Evolutionary conservation across 2,113 vertebrate genomes (phyloP), one percentile per base, ranked within the genome.

Genomic region (Pteronura brasiliensis): DNA sequence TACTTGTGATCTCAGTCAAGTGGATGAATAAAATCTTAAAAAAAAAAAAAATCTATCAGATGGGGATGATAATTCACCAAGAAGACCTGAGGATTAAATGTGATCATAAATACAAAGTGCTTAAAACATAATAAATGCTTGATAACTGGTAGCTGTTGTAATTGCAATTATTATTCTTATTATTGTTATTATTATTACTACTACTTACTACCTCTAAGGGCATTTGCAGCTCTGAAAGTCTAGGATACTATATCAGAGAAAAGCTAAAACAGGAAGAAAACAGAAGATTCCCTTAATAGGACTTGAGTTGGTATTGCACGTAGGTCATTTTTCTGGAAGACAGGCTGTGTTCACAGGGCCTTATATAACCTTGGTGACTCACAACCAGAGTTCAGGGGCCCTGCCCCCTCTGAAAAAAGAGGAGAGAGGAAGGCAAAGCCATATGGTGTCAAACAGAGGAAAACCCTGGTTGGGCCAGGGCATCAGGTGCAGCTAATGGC

Each of bases 281-380:
- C 18, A 52, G 92, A 63, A n/a, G 12, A 29, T 77, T 84, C 61
- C 47, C 63, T 92, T 94, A 79, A 29, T 36, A 87, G 69, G 49
- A 18, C 55, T 90, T 90, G 39, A 80, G 29, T 82, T n/a, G 72
- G 77, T 52, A 42, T 57, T 23, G 31, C 17, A 72, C 88, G 29
- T 61, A n/a, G 69, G n/a, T 13, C 69, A 31, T 61, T 87, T 84
- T 74, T 92, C 63, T 88, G 36, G 83, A 90, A 96, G 71, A 65
- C 47, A 13, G 49, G 34, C 18, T 47, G 55, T 61, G 67, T 39
- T 93, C 83, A 47, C 2, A 65, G 44, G 69, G 65, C 72, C 29
- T 88, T 72, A 55, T 76, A 92, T 95, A 92, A 94, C n/a, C 23
- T 65, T 55, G 90, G 44, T 90, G 95, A 95, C 81, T 97, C 96